Evolutionary conservation across 2,888 invertebrate species (phyloP).

Genomic region (Lycia hirtaria): DNA sequence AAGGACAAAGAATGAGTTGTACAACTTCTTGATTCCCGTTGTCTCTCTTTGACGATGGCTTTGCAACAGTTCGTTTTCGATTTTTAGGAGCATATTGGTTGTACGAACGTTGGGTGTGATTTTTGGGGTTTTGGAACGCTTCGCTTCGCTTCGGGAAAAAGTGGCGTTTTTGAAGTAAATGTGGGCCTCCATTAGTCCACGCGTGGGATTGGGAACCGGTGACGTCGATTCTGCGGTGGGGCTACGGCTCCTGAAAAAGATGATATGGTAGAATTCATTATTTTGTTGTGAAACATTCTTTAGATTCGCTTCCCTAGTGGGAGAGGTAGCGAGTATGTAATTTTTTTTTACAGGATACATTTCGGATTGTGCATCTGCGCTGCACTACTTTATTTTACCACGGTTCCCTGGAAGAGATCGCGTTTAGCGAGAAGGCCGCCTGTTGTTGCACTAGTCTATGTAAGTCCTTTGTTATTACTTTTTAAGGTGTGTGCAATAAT

Average conservation of each 20-base stretch:
- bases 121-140: conserved; percentile 1
- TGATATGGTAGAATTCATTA: not conserved
- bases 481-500: too few species aligned
- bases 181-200: conserved; percentile 39
- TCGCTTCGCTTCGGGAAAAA: conserved; percentile 11
- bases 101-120: not conserved
- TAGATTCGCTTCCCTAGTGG: too few species aligned
- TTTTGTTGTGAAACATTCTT: too few species aligned
- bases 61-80: conserved; percentile 91
- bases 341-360: too few species aligned
- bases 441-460: too few species aligned
- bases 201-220: conserved; percentile 57
- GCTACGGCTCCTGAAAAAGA: conserved; percentile 77
- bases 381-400: too few species aligned
- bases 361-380: too few species aligned
- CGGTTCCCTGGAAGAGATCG: too few species aligned
- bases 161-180: conserved; percentile 9
- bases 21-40: conserved; percentile 93
- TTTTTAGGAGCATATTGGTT: conserved; percentile 86
- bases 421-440: too few species aligned
- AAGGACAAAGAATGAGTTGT: conserved; percentile 94
- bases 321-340: too few species aligned
- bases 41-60: conserved; percentile 93
- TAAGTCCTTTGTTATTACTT: too few species aligned
- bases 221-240: conserved; percentile 52